A percentile compares a stretch with the other conserved stretches of the same genome.
Conservation (phyloP, 2,797 vertebrate genomes). For the Sardinella longiceps region DNA sequence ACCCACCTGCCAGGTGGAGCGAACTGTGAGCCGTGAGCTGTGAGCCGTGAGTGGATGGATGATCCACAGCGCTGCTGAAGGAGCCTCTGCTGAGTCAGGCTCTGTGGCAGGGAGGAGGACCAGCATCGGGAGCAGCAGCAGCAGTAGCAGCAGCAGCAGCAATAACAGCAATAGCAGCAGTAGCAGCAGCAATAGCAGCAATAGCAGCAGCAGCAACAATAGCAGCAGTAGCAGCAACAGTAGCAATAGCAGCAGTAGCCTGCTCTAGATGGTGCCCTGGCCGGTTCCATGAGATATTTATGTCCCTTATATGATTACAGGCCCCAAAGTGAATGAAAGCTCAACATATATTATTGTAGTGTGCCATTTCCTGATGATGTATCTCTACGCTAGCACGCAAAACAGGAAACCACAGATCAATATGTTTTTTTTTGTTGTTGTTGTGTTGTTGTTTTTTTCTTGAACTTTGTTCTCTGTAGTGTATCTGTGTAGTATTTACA, state of each 20-base stretch:
- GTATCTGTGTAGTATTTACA: neutral
- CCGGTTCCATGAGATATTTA: neutral
- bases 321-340: neutral
- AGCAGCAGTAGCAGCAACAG: too few species aligned
- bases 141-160: too few species aligned
- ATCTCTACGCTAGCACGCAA: neutral
- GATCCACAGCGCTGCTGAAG: neutral
- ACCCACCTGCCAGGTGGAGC: neutral
- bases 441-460: neutral
- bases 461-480: neutral
- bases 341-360: neutral
- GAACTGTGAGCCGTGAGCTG: neutral
- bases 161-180: too few species aligned
- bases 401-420: conserved; percentile 12
- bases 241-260: neutral
- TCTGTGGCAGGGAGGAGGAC: too few species aligned
- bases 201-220: too few species aligned
- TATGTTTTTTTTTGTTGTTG: too few species aligned
- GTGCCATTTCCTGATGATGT: neutral
- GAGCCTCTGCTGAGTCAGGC: neutral
- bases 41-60: neutral
- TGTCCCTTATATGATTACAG: neutral
- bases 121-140: too few species aligned
- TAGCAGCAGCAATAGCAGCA: too few species aligned
- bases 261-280: neutral